These are phyloP conservation scores for Bhutanitis thaidina DNA, from an alignment of 2,888 invertebrate genomes.

Conservation along the genomic window DNA sequence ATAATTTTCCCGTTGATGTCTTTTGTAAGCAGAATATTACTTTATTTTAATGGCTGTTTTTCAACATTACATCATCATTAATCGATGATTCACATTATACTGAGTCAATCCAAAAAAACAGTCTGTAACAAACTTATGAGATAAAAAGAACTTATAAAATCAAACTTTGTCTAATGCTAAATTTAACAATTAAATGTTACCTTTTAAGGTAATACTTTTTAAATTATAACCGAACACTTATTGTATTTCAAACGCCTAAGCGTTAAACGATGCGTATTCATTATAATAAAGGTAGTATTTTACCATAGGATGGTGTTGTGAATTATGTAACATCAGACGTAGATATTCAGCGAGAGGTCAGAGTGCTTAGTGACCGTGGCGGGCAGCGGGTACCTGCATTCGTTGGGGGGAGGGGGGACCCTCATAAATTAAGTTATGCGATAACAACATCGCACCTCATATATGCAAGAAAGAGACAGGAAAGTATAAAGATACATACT, in stretches of 20 bases:
- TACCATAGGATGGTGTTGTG: slow-evolving; percentile 25
- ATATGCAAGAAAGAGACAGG: slow-evolving; percentile 13
- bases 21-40: neutral
- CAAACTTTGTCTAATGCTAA: too few relatives aligned
- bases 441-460: slow-evolving; percentile 30
- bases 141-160: too few relatives aligned
- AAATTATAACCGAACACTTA: too few relatives aligned
- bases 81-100: neutral
- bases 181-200: too few relatives aligned
- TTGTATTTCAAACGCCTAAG: too few relatives aligned
- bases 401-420: slow-evolving; percentile 22
- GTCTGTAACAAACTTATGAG: too few relatives aligned
- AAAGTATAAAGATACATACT: slow-evolving; percentile 11
- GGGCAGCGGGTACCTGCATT: slow-evolving; percentile 39
- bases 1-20: slow-evolving; percentile 5
- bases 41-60: neutral
- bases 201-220: too few relatives aligned
- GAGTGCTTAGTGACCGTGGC: slow-evolving; percentile 71
- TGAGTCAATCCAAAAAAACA: neutral
- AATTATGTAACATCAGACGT: slow-evolving; percentile 55
- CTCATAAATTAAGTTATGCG: slow-evolving; percentile 36
- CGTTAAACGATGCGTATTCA: too few relatives aligned
- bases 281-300: neutral
- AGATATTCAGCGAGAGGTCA: slow-evolving; percentile 66
- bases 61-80: neutral